Base-by-base conservation (phyloP, 92 coral and sea anemone genomes). In the Plumapathes pennacea region DNA sequence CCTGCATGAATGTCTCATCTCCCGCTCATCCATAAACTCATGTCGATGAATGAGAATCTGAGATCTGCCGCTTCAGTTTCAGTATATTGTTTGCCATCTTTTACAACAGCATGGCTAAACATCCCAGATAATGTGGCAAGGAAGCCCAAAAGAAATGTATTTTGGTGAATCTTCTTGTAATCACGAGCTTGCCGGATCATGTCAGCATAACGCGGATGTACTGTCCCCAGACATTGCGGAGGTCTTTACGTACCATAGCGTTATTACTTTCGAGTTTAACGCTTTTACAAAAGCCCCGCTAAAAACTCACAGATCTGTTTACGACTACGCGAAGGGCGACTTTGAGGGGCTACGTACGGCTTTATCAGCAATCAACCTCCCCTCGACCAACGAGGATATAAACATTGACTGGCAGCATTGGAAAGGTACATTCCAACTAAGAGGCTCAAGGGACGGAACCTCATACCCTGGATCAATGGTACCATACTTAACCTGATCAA, bases 401-500 rank as follows among this genome's bases (percentile, higher is more conserved):
- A n/a, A n/a, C n/a, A n/a, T n/a, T n/a, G n/a, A n/a, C 60, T 72
- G 1, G 66, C 69, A 22, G 80, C 78, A 10, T 83, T 76, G n/a
- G 32, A 72, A 15, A 72, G 66, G 21, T 27, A 72, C 53, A 60
- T 65, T 38, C 81, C 87, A 49, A 24, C 20, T 25, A 74, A 76
- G 45, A 62, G 18, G 17, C 50, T 72, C 20, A 72, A 34, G 38
- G 64, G 67, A 10, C 44, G 65, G 25, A 82, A 82, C 48, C 74
- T 79, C 2, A 50, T 69, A 10, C 89, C 89, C 3, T 82, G 89
- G 89, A 62, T 74, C 28, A 47, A 69, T 37, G 69, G 75, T 1
- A 47, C 73, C 13, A 49, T 75, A 26, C 50, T 69, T n/a, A 48
- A 83, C 48, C 47, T 63, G 11, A 69, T 76, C 11, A 82, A 47